A percentile compares a stretch with the other conserved stretches of the same genome.
phyloP scores from a whole-genome alignment of 2,113 vertebrate genomes.

The Periophthalmus modestus region DNA sequence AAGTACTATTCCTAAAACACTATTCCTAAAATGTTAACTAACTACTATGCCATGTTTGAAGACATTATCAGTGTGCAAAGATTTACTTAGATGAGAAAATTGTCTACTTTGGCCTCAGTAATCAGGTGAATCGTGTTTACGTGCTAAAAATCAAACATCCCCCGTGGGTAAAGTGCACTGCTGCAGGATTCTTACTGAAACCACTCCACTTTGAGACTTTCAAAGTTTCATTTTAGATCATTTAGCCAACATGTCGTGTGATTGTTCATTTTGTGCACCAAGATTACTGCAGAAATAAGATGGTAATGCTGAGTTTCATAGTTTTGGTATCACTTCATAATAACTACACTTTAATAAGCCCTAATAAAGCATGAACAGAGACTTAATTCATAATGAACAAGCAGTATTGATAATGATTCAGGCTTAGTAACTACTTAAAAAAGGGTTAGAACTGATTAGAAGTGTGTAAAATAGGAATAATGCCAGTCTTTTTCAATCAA shows the following conservation, averaged over 20 bases:
- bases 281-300: background rate
- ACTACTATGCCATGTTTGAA: constrained; percentile 10
- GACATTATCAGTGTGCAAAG: constrained; percentile 17
- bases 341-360: too few species aligned
- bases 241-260: background rate
- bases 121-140: constrained; percentile 16
- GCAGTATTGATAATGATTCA: too few species aligned
- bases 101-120: constrained; percentile 20
- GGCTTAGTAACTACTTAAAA: too few species aligned
- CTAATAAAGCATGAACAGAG: too few species aligned
- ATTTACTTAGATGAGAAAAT: background rate
- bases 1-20: background rate
- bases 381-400: too few species aligned
- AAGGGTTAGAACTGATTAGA: too few species aligned
- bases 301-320: background rate
- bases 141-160: constrained; percentile 27
- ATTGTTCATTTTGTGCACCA: background rate
- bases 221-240: background rate
- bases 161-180: constrained; percentile 36
- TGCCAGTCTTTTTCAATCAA: background rate
- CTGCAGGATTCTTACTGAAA: background rate
- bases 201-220: background rate
- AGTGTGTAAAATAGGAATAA: background rate
- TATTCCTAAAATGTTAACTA: constrained; percentile 2
- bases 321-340: too few species aligned